Base-by-base conservation (phyloP, 2,113 vertebrate genomes). In the Carassius gibelio region DNA sequence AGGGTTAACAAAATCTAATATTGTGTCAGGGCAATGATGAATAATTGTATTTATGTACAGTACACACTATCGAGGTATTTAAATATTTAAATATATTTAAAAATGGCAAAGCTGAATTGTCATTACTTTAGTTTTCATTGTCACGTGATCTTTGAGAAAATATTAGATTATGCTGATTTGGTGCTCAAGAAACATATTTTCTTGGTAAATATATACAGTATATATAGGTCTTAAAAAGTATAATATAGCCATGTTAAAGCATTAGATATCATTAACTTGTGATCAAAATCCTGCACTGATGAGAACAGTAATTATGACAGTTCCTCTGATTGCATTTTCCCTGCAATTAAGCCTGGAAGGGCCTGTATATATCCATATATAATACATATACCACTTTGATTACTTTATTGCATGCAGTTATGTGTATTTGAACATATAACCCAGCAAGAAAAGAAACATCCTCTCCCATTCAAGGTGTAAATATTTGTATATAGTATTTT, bases 261-360 rank as follows among this genome's bases (percentile, higher is more conserved):
- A 71, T 38, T 71, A 71, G 15, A 38, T 38, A 71, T 5, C 38
- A 71, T 66, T 26, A 26, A 26, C 26, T 26, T 26, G 26, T 26
- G 26, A 26, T 26, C 26, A 26, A 26, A 26, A 86, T 79, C 34
- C 76, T 10, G 17, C 75, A 38, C n/a, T 11, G 45, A 83, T 82
- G 30, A 59, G 61, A 61, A 79, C 68, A 69, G 36, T 84, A 83
- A 88, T 84, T 69, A 78, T 82, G 66, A 79, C 69, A 81, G 78
- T 78, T 87, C 77, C 61, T 17, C 48, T 74, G 48, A 76, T 23
- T 8, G 30, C 71, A 82, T 84, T 85, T 85, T 13, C 13, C 1
- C 61, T 64, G 61, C 17, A 57, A 57, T 57, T 19, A 19, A 57
- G 55, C n/a, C n/a, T 11, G 23, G 4, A 26, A 19, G 5, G 55